Base-by-base conservation (phyloP, 2,888 invertebrate species). In the Phoenoteleia sp. region DNA sequence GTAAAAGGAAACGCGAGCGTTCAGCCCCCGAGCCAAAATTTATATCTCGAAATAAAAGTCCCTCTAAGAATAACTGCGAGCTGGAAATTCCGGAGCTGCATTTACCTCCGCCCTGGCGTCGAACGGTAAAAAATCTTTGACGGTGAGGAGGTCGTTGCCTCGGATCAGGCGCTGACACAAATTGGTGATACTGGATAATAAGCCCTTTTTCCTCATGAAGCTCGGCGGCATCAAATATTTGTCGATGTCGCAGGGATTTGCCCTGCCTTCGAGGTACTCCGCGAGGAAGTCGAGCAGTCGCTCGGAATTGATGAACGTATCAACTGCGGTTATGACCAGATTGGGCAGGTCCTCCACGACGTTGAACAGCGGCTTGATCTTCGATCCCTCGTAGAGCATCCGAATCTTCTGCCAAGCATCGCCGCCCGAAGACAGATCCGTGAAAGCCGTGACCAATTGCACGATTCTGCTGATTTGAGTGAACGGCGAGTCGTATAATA, bases 241-340 rank as follows among this genome's bases (percentile, higher is more conserved):
- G 62, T 91, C 91, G 39, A 93, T 86, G 66, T 93, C 90, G 71
- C 93, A 93, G 6, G 88, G 87, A 25, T 88, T 87, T 13, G 88
- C 86, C 9, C 77, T 81, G 3, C 92, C 92, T 0, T 54, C 56
- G 1, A 90, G 17, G 9, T 90, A 86, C 66, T 84, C 87, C 45
- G 90, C 88, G 5, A 88, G 64, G 58, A 90, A 92, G 67, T 92
- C 91, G n/a, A 75, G 80, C 21, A 92, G 75, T 64, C 90, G 87
- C 21, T 92, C 92, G 5, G 91, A 90, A 76, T 87, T 89, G n/a
- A 92, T 77, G 80, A 93, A 92, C 11, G 93, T 92, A 54, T 93
- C 91, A 33, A 90, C 77, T 3, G 81, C 75, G 25, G 91, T 90
- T 21, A 93, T 74, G 6, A 87, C 60, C 25, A 93, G 85, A 85